Evolutionary conservation across 2,113 vertebrate genomes (phyloP).

Genomic region (Zingel zingel): DNA sequence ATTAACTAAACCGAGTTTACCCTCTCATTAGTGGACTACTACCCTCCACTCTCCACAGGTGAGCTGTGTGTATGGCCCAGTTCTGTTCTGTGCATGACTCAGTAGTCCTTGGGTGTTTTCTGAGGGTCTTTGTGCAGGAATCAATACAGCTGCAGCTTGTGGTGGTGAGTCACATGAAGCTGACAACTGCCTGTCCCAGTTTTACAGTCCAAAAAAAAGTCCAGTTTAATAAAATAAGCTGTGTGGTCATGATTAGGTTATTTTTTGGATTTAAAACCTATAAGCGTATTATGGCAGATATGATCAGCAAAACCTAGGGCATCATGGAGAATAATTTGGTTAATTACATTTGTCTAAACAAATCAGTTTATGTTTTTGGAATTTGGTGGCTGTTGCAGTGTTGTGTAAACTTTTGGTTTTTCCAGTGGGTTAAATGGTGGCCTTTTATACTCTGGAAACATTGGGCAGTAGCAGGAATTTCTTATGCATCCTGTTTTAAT

Average conservation of each 20-base stretch:
- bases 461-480: conserved; percentile 6
- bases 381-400: conserved; percentile 25
- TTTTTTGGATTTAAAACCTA: conserved; percentile 24
- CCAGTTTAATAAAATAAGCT: conserved; percentile 32
- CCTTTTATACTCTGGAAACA: conserved; percentile 14
- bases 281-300: not conserved
- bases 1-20: not conserved
- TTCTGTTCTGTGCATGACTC: conserved; percentile 20
- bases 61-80: not conserved
- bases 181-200: conserved; percentile 46
- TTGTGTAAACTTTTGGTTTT: conserved; percentile 38
- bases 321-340: not conserved
- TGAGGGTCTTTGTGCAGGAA: conserved; percentile 42
- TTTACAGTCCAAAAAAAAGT: conserved; percentile 34
- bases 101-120: conserved; percentile 23
- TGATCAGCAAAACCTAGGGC: conserved; percentile 6
- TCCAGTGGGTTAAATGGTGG: conserved; percentile 16
- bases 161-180: conserved; percentile 61
- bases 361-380: conserved; percentile 26
- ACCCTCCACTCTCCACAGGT: not conserved
- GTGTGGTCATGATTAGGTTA: conserved; percentile 1
- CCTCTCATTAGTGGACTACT: not conserved
- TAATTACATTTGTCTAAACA: conserved; percentile 6
- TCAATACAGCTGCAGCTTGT: not conserved
- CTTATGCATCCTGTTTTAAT: conserved; percentile 2